Evolutionary conservation across 2,797 vertebrate genomes (phyloP), one percentile per base, ranked within the genome.

Genomic region (Macropus fuliginosus): DNA sequence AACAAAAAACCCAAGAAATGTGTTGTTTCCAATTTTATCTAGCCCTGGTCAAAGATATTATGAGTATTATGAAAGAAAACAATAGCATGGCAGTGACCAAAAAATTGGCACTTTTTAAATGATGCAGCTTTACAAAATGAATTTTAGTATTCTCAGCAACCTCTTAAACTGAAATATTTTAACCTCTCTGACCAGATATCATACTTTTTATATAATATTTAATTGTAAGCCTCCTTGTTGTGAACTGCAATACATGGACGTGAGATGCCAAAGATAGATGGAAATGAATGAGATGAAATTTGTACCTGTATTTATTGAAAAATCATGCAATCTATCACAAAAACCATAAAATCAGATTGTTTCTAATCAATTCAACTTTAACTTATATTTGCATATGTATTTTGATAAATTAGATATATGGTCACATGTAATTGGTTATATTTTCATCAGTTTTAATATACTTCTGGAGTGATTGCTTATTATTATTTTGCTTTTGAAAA

Each of bases 181-280:
- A 55, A 52, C 54, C 95, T 92, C 92, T 92, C n/a, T 96, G 91
- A 89, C 56, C 52, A 89, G 56, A 56, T 95, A 87, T 91, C 62
- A 91, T 3, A 54, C 92, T 93, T 56, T 16, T 16, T 3, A 89
- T 29, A 89, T 18, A 46, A 56, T 24, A 46, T 29, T 93, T 92
- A 89, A 91, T 89, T 46, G 31, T 74, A 94, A 90, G 62, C 31
- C 34, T 5, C 34, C 62, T n/a, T 66, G 31, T 16, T 10, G n/a
- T 66, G 62, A 66, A 66, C 34, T n/a, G 5, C 13, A 66, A 14
- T 14, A 66, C 14, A n/a, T 66, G 12, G 13, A n/a, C 13, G 6
- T n/a, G 34, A n/a, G 31, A 16, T 66, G 34, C 1, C 34, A 14
- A n/a, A n/a, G 4, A 66, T 66, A 5, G 34, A 66, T n/a, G 34